Evolutionary conservation across 1,140 invertebrate genomes (phyloP), one percentile per base, ranked within the genome.

Genomic region (Pseudachorutes palmiensis): DNA sequence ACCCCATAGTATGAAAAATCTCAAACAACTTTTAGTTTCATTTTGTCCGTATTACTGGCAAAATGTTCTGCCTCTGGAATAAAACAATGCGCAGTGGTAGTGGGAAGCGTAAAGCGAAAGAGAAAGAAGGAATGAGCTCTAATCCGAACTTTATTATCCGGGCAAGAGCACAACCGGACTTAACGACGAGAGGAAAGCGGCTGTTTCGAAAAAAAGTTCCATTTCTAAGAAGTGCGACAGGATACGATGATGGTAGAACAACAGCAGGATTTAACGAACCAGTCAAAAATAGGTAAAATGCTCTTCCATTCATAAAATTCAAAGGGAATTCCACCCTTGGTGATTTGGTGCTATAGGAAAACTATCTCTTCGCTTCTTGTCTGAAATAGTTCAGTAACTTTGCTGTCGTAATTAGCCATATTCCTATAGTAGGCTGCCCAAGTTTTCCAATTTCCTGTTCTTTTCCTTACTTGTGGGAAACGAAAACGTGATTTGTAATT

Each of bases 261-360:
- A 45, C 36, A 26, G 51, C 51, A 19, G 51, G 51, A 55, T 9
- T 55, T 5, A 16, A 19, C 9, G 24, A 24, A 26, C 51, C 51
- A 55, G 24, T 55, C 51, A 55, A 55, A 55, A 55, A 14, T 55
- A 55, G 51, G 51, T 55, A 55, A 55, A 55, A 24, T 26, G 51
- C 36, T 9, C 36, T 12, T 45, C 9, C 36, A 19, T 19, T 19
- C 36, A 45, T 12, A 19, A 45, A n/a, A n/a, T n/a, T n/a, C n/a
- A n/a, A n/a, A n/a, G n/a, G n/a, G n/a, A n/a, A n/a, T n/a, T n/a
- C n/a, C n/a, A n/a, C n/a, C n/a, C n/a, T n/a, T n/a, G n/a, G n/a
- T n/a, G n/a, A n/a, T n/a, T n/a, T n/a, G n/a, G n/a, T n/a, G n/a
- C n/a, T n/a, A n/a, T n/a, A n/a, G n/a, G n/a, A n/a, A n/a, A n/a